These are phyloP conservation scores for Halictus rubicundus DNA, from an alignment of 1,140 invertebrate species.

Conservation along the genomic window DNA sequence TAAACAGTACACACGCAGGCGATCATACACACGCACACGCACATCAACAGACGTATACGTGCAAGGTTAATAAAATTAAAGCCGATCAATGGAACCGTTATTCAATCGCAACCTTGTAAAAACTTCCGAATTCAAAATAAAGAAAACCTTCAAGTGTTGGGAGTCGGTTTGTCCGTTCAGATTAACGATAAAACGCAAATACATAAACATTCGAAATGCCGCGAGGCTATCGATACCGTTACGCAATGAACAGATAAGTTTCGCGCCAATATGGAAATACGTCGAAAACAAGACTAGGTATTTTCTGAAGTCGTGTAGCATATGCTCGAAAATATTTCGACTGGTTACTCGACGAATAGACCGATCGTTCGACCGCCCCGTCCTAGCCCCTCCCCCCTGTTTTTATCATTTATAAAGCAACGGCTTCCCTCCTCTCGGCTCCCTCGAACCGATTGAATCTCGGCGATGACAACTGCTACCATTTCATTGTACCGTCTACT, in stretches of 20 bases:
- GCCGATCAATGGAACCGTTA: slow-evolving; percentile 27
- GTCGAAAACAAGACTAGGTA: neutral
- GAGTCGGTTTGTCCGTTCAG: neutral
- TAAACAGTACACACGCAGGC: neutral
- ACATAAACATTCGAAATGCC: neutral
- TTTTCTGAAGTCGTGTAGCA: no score
- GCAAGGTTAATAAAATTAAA: slow-evolving; percentile 35
- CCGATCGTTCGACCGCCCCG: neutral
- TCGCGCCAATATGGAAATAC: slow-evolving; percentile 33
- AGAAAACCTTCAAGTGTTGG: neutral
- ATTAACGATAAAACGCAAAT: slow-evolving; percentile 17
- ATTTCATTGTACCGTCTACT: slow-evolving; percentile 22
- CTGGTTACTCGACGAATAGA: slow-evolving; percentile 6
- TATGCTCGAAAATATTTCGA: slow-evolving; percentile 8
- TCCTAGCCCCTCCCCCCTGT: neutral
- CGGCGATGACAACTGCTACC: slow-evolving; percentile 25
- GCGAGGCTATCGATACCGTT: slow-evolving; percentile 4
- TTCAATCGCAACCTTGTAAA: slow-evolving; percentile 32
- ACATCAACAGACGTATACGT: neutral
- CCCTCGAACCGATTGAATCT: slow-evolving; percentile 25
- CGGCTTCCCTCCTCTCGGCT: slow-evolving; percentile 23
- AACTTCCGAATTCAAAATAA: slow-evolving; percentile 13
- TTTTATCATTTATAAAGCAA: slow-evolving; percentile 3
- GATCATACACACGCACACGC: neutral
- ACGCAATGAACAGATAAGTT: slow-evolving; percentile 34